A percentile compares a stretch with the other conserved stretches of the same genome.
phyloP scores from a whole-genome alignment of 2,113 vertebrate genomes.

The Phalacrocorax pelagicus region DNA sequence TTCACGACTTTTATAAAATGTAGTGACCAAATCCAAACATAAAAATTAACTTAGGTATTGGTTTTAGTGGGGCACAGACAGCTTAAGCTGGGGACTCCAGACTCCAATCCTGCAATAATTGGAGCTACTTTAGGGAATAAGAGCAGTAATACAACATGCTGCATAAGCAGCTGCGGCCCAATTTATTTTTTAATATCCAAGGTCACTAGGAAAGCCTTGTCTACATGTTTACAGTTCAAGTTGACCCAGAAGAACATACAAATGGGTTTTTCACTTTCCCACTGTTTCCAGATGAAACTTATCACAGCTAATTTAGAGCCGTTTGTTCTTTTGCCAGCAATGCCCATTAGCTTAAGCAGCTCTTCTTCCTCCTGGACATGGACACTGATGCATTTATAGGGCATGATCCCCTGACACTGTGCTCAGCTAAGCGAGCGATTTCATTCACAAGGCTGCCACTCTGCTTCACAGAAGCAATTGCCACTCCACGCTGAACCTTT shows the following conservation, averaged over 20 bases:
- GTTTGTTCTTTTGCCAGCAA: background rate
- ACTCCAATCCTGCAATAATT: background rate
- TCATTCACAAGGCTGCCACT: background rate
- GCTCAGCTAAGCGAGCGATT: background rate
- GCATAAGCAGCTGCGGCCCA: background rate
- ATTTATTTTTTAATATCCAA: background rate
- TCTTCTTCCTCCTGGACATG: background rate
- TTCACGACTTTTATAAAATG: background rate
- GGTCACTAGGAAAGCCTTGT: background rate
- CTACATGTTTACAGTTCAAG: background rate
- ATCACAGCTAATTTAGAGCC: background rate
- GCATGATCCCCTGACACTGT: accelerated
- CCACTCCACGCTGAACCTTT: background rate
- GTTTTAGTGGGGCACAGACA: background rate
- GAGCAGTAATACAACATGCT: background rate
- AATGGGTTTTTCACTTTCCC: background rate
- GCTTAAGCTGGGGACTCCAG: background rate
- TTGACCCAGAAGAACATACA: background rate
- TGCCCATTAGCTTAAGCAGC: background rate
- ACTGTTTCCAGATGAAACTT: background rate
- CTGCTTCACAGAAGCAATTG: background rate
- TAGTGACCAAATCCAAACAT: background rate
- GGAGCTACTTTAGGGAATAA: background rate
- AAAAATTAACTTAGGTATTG: background rate
- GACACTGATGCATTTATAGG: background rate